These are phyloP conservation scores for Pammene fasciana DNA, from an alignment of 2,888 invertebrate species.

Conservation along the genomic window DNA sequence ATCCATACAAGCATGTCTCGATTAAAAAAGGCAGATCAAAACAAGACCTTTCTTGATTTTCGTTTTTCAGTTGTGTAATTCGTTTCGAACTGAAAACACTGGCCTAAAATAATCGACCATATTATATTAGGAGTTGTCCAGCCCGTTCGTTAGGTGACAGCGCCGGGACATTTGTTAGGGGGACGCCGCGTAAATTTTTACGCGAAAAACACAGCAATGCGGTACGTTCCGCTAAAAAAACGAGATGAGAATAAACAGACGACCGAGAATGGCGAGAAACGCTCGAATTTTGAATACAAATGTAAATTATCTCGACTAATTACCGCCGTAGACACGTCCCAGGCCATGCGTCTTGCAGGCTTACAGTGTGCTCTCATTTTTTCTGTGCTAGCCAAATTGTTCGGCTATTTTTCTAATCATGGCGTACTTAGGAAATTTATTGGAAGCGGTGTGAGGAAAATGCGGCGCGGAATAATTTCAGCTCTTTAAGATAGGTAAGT, in stretches of 20 bases:
- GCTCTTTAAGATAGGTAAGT: conserved; percentile 14
- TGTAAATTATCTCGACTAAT: conserved; percentile 84
- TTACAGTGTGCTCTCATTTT: conserved; percentile 76
- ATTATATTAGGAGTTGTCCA: conserved; percentile 63
- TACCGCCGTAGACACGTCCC: conserved; percentile 79
- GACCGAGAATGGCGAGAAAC: conserved; percentile 78
- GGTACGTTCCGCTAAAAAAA: conserved; percentile 75
- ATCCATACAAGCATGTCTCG: too few relatives aligned
- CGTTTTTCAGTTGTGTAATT: not conserved
- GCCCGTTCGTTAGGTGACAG: conserved; percentile 60
- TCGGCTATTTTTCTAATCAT: conserved; percentile 74
- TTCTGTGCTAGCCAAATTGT: conserved; percentile 68
- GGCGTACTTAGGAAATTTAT: conserved; percentile 52
- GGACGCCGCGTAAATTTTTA: conserved; percentile 76
- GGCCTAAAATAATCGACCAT: conserved; percentile 4
- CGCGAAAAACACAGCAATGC: conserved; percentile 82
- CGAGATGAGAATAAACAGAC: conserved; percentile 82
- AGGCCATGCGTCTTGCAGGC: conserved; percentile 81
- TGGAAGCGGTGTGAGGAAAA: conserved; percentile 30
- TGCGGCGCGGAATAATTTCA: conserved; percentile 24
- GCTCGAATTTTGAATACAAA: conserved; percentile 85
- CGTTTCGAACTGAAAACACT: not conserved
- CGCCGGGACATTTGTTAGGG: conserved; percentile 73
- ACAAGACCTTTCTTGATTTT: too few relatives aligned
- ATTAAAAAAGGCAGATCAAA: too few relatives aligned